Evolutionary conservation across 2,888 invertebrate genomes (phyloP), one percentile per base, ranked within the genome.

Genomic region (Apomyelois bistriatella): DNA sequence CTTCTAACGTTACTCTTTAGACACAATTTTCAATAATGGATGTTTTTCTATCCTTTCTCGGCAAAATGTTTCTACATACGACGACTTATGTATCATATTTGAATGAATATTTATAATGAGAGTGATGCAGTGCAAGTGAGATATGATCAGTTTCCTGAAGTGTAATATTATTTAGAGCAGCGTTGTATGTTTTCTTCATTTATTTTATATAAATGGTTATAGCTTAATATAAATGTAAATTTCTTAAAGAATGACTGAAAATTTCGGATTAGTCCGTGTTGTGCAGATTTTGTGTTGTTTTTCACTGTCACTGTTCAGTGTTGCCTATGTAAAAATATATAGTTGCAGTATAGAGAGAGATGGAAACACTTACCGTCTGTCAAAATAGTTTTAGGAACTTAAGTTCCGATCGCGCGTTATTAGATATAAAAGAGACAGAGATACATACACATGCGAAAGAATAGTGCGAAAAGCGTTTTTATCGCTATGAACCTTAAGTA

Each of bases 171-270:
- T 53, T 53, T 43, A 53, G 49, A 36, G 32, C 49, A 40, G 49
- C 30, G 49, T 49, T 53, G 49, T 32, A 51, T 53, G 50, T 53
- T 54, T 52, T 50, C 47, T 36, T 54, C 54, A 40, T 54, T 54
- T 55, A 54, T 59, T 70, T 67, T 72, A 66, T 72, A 70, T 69
- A 41, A 72, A 72, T 67, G 59, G 57, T 64, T 68, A 59, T 65
- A 65, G 65, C 64, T 66, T 65, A 64, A 66, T 64, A 53, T 32
- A 32, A 5, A 46, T 57, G 51, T 62, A 61, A 59, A 62, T 55
- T 52, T 56, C 53, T 51, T 53, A 53, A 50, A 50, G 38, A 52
- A 48, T 55, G 53, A 53, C 47, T 53, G 48, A 53, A 38, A 53
- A 50, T 54, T 41, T 41, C 43, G 7, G 32, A 40, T 38, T 16